Evolutionary conservation across 2,113 vertebrate species (phyloP).

Genomic region (Empidonax traillii): DNA sequence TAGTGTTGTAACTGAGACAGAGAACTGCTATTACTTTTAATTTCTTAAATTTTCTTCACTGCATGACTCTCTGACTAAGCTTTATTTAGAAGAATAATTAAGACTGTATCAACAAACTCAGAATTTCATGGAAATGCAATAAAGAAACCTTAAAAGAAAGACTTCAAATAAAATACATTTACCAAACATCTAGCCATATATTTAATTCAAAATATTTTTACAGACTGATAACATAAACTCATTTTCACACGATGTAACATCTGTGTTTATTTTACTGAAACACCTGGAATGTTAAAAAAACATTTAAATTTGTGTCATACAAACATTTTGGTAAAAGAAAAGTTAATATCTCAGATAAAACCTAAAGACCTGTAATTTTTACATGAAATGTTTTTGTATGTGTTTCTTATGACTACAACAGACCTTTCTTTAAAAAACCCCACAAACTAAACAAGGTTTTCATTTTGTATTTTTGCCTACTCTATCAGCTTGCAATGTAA

Average conservation of each 20-base stretch:
- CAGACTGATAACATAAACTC: background rate
- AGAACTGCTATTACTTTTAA: background rate
- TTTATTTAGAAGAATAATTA: background rate
- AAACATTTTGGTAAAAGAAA: background rate
- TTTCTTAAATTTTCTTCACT: background rate
- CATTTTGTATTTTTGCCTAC: background rate
- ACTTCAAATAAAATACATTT: background rate
- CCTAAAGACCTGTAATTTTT: background rate
- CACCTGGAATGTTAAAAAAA: background rate
- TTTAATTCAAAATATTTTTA: background rate
- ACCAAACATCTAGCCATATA: background rate
- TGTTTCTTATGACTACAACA: background rate
- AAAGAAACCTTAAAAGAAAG: background rate
- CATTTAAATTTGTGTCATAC: background rate
- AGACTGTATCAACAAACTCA: background rate
- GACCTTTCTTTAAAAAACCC: background rate
- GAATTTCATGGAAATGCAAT: background rate
- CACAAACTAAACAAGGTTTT: background rate
- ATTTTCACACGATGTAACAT: background rate
- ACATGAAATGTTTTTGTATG: background rate
- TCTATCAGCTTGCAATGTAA: background rate
- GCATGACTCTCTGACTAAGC: rapidly evolving
- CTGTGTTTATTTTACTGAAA: background rate
- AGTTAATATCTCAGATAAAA: background rate
- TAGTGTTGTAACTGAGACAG: background rate